Percentiles rank a stretch among this genome's conserved stretches.
These are phyloP conservation scores for Cirrhinus mrigala DNA, from an alignment of 2,797 vertebrate species.

Conservation along the genomic window DNA sequence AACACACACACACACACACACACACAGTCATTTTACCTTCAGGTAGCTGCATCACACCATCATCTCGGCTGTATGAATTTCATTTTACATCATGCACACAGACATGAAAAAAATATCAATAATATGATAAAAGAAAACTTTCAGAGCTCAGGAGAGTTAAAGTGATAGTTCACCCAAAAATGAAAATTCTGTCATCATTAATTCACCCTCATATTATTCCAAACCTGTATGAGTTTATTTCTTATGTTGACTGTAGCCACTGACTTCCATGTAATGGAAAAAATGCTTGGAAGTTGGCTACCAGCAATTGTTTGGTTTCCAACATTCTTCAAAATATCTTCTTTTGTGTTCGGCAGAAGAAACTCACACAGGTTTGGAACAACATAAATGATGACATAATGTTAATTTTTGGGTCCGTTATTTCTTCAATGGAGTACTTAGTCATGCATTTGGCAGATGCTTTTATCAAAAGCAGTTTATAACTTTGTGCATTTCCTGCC, in stretches of 20 bases:
- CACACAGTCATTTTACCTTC: not conserved
- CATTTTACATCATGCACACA: not conserved
- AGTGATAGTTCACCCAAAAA: no score
- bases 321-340: not conserved
- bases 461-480: not conserved
- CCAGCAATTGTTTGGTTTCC: not conserved
- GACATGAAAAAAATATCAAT: constrained; percentile 9
- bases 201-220: no score
- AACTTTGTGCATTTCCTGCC: not conserved
- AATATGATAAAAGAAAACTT: not conserved
- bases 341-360: not conserved
- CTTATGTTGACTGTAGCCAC: not conserved
- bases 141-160: no score
- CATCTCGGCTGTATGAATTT: not conserved
- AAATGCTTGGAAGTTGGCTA: not conserved
- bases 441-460: not conserved
- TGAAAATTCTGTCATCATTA: no score
- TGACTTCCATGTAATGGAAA: not conserved
- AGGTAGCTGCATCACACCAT: not conserved
- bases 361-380: not conserved
- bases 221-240: no score
- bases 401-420: not conserved
- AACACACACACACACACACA: constrained; percentile 23
- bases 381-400: not conserved
- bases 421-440: not conserved